These are phyloP conservation scores for Smittia sp. DNA, from an alignment of 2,888 invertebrate genomes.

Conservation along the genomic window DNA sequence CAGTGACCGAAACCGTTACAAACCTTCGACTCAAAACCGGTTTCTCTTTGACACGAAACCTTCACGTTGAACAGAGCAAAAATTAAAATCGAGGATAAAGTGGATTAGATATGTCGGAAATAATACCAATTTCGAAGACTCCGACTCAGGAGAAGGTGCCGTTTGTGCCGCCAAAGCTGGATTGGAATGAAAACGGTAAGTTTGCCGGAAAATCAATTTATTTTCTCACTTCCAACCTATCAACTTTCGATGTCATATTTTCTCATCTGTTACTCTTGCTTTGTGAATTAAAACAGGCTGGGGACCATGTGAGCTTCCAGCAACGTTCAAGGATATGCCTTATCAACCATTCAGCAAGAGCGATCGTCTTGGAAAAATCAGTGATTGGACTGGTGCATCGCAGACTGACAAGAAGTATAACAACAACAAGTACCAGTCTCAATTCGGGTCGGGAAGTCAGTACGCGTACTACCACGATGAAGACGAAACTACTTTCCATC, in stretches of 20 bases:
- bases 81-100: conserved; percentile 70
- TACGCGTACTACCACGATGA: conserved; percentile 99
- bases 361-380: conserved; percentile 96
- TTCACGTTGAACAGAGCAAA: not conserved
- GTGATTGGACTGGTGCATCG: conserved; percentile 95
- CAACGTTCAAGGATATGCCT: conserved; percentile 85
- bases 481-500: conserved; percentile 96
- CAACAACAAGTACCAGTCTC: conserved; percentile 87
- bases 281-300: conserved; percentile 62
- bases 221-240: conserved; percentile 19
- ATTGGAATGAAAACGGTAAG: conserved; percentile 38
- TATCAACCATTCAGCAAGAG: conserved; percentile 99
- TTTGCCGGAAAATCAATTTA: not conserved
- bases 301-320: conserved; percentile 95
- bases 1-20: not conserved
- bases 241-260: conserved; percentile 8
- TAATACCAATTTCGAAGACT: conserved; percentile 35
- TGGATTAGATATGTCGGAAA: not conserved
- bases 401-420: conserved; percentile 92
- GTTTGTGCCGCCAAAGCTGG: conserved; percentile 21
- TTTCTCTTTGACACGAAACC: not conserved
- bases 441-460: conserved; percentile 91
- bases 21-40: not conserved
- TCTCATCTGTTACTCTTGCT: not conserved
- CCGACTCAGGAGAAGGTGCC: conserved; percentile 34